Percentiles rank a stretch among this genome's conserved stretches.
These are phyloP conservation scores for Eilema sororculum DNA, from an alignment of 2,888 invertebrate genomes.

Conservation along the genomic window DNA sequence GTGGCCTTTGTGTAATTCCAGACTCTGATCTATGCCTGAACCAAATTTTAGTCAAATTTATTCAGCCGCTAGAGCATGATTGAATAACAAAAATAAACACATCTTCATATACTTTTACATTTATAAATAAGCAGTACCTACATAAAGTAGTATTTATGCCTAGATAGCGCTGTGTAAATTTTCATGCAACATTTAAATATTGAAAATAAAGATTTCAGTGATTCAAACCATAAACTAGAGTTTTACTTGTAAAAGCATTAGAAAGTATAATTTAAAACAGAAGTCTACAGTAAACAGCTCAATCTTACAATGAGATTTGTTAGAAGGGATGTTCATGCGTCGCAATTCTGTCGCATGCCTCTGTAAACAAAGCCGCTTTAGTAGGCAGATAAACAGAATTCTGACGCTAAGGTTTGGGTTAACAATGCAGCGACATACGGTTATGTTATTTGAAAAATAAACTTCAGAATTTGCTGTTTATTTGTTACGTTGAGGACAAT, in stretches of 20 bases:
- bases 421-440: slow-evolving; percentile 60
- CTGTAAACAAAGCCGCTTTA: slow-evolving; percentile 74
- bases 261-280: not conserved
- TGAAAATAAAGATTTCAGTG: not conserved
- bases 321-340: slow-evolving; percentile 56
- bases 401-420: slow-evolving; percentile 60
- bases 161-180: not conserved
- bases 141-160: no score
- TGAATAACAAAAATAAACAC: no score
- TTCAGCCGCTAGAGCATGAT: no score
- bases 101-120: no score
- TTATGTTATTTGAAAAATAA: slow-evolving; percentile 23
- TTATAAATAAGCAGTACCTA: no score
- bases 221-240: not conserved
- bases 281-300: slow-evolving; percentile 9
- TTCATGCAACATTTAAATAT: not conserved
- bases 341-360: slow-evolving; percentile 70
- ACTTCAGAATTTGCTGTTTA: slow-evolving; percentile 19
- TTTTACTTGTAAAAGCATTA: not conserved
- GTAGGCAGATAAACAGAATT: slow-evolving; percentile 74
- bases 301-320: slow-evolving; percentile 51
- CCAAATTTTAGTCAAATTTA: no score
- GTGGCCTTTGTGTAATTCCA: no score
- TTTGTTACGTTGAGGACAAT: not conserved
- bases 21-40: no score